Percentiles rank a stretch among this genome's conserved stretches.
These are phyloP conservation scores for Candoia aspera DNA, from an alignment of 2,113 vertebrate species.

Conservation along the genomic window DNA sequence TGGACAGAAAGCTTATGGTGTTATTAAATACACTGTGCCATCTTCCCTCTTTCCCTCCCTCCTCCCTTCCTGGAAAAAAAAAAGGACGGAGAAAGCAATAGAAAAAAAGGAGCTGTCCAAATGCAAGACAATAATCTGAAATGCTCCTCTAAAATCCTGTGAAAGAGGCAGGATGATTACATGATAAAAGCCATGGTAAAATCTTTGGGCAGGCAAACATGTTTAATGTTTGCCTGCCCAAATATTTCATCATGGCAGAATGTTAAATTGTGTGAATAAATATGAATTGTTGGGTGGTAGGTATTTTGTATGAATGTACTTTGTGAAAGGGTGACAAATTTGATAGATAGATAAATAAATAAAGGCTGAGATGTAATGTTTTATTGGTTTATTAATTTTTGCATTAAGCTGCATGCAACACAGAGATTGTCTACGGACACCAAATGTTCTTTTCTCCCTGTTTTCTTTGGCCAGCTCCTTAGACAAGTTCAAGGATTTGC, in stretches of 20 bases:
- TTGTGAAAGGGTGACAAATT: background rate
- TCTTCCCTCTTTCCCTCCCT: background rate
- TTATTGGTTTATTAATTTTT: background rate
- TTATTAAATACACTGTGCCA: background rate
- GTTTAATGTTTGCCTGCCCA: background rate
- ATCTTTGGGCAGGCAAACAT: no score
- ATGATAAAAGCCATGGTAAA: background rate
- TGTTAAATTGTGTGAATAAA: background rate
- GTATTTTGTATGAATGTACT: background rate
- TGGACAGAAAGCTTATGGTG: background rate
- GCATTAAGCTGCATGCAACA: background rate
- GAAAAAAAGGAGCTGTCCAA: background rate
- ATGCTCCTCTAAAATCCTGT: background rate
- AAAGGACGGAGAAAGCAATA: background rate
- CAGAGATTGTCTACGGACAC: background rate
- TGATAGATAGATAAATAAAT: no score
- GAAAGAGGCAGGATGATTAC: background rate
- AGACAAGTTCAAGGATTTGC: background rate
- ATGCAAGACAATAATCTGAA: background rate
- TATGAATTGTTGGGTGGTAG: background rate
- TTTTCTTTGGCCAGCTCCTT: background rate
- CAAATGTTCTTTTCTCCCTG: background rate
- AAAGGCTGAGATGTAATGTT: background rate
- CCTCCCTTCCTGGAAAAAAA: background rate
- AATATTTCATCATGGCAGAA: background rate